These are phyloP conservation scores for Kradibia gibbosae DNA, from an alignment of 1,140 invertebrate genomes.

Conservation along the genomic window DNA sequence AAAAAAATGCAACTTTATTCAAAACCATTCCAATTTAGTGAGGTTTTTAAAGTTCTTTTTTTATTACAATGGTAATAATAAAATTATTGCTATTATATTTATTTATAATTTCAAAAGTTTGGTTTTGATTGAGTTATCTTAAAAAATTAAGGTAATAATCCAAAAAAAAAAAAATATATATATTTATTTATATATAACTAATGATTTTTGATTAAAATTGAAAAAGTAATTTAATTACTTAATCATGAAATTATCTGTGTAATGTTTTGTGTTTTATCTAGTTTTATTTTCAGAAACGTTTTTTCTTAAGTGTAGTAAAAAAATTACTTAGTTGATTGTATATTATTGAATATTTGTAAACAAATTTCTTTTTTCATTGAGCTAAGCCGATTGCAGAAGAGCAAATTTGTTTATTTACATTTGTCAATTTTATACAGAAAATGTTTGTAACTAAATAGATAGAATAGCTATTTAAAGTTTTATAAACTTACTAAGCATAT, in stretches of 20 bases:
- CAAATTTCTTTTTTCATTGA: slow-evolving; percentile 30
- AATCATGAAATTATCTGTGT: not conserved
- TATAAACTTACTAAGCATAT: slow-evolving; percentile 4
- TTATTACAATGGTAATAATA: no score
- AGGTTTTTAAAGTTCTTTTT: not conserved
- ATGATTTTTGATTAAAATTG: not conserved
- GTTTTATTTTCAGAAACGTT: slow-evolving; percentile 35
- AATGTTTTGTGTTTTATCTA: not conserved
- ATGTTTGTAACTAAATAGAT: slow-evolving; percentile 30
- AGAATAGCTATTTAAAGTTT: slow-evolving; percentile 27
- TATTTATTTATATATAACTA: not conserved
- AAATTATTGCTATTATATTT: not conserved
- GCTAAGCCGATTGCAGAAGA: slow-evolving; percentile 16
- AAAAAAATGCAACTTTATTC: not conserved
- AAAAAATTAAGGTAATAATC: not conserved
- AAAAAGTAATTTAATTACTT: slow-evolving; percentile 1
- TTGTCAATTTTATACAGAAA: slow-evolving; percentile 29
- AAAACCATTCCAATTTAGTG: not conserved
- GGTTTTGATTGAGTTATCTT: not conserved
- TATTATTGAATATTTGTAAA: slow-evolving; percentile 33
- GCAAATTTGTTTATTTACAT: slow-evolving; percentile 34
- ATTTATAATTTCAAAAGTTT: not conserved
- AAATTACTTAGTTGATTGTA: slow-evolving; percentile 41
- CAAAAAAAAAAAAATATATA: not conserved
- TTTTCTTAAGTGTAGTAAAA: slow-evolving; percentile 35